Evolutionary conservation across 2,113 vertebrate genomes (phyloP), one percentile per base, ranked within the genome.

Genomic region (Microcebus lehilahytsara): DNA sequence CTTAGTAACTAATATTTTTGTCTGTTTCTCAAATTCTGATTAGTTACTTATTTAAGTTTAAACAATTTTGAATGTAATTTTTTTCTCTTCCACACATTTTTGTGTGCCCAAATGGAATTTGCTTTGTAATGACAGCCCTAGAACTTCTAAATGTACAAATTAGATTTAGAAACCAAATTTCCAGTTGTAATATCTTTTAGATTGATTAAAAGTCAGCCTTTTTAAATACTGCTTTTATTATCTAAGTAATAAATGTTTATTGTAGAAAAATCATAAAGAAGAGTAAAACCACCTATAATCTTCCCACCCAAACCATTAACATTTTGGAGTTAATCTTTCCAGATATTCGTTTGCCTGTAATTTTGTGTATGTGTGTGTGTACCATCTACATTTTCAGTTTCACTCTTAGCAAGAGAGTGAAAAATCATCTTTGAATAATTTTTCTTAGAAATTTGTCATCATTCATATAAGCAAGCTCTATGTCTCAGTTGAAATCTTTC

Each of bases 101-200:
- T 81, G 11, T 81, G 5, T 78, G 42, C 9, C 19, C 30, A 93
- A 40, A 60, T 94, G 62, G 32, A 86, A 74, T 87, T 96, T 91
- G 78, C 13, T 81, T 81, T 96, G 3, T 79, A 42, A 22, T 86
- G 72, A 46, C 83, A 91, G 10, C 17, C 22, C 89, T 93, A 72
- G 46, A 93, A 89, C 53, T 84, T 93, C 17, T 95, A 77, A 96
- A 77, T 12, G 25, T 85, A 69, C 34, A 93, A 85, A 84, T 74
- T 93, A 64, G 34, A 34, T 49, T 75, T 94, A 42, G 37, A 85
- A 91, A 64, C 25, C 67, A 85, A 66, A 93, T 75, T 89, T 97
- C 40, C 19, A 89, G 93, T 27, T 67, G 72, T 46, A 71, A 32
- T 89, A 89, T 81, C 5, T 3, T 96, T 91, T 56, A 71, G 11